These are phyloP conservation scores for Matsumyia berberina DNA, from an alignment of 2,888 invertebrate species.

Conservation along the genomic window DNA sequence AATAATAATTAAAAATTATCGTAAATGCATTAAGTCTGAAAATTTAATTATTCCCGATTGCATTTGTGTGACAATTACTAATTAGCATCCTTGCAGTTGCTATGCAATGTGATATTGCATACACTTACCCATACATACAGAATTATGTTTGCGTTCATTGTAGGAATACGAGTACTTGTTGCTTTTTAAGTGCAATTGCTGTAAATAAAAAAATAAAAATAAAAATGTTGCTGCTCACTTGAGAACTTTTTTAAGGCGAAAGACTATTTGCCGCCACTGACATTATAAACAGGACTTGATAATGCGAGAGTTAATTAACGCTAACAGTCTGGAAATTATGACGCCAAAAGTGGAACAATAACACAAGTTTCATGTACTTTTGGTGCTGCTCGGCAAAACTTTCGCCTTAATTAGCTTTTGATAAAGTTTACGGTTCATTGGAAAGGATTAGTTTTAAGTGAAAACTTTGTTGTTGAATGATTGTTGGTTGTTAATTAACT, in stretches of 20 bases:
- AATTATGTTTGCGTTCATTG: constrained; percentile 3
- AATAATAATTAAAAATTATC: constrained; percentile 20
- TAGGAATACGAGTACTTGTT: constrained; percentile 15
- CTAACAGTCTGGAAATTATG: constrained; percentile 45
- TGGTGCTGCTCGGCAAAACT: constrained; percentile 32
- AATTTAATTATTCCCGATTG: constrained; percentile 27
- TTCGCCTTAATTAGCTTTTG: constrained; percentile 59
- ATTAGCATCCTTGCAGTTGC: constrained; percentile 38
- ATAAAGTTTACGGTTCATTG: constrained; percentile 57
- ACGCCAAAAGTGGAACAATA: constrained; percentile 13
- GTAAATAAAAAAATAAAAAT: neutral
- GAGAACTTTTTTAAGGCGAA: constrained; percentile 4
- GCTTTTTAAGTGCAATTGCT: constrained; percentile 7
- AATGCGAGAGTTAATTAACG: constrained; percentile 34
- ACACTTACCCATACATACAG: constrained; percentile 7
- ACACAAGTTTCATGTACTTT: constrained; percentile 11
- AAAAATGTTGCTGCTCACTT: neutral
- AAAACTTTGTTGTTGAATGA: constrained; percentile 49
- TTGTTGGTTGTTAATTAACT: constrained; percentile 49
- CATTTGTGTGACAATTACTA: constrained; percentile 61
- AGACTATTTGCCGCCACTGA: neutral
- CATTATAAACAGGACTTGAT: constrained; percentile 21
- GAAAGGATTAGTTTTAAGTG: constrained; percentile 44
- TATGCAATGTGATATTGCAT: constrained; percentile 32
- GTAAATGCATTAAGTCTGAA: constrained; percentile 52